phyloP scores from a whole-genome alignment of 2,888 invertebrate species.

The Limnephilus auricula region DNA sequence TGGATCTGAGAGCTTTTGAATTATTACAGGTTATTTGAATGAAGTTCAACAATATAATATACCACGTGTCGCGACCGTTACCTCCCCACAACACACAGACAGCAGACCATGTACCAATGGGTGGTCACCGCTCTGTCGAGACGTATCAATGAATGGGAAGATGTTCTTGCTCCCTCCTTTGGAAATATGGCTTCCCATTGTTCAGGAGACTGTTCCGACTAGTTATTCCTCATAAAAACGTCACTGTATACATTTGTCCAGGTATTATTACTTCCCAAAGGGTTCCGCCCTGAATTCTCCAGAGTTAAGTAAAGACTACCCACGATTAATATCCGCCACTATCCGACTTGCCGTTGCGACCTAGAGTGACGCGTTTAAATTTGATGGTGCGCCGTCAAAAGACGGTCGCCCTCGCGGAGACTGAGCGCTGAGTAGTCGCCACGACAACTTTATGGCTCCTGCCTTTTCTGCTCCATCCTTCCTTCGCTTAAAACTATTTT shows the following conservation, averaged over 20 bases:
- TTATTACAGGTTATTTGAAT: background rate
- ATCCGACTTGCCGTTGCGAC: background rate
- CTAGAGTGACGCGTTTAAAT: slow-evolving; percentile 18
- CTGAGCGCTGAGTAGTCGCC: background rate
- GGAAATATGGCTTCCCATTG: slow-evolving; percentile 2
- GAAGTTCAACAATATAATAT: background rate
- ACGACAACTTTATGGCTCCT: background rate
- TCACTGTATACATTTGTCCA: background rate
- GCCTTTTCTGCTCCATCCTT: background rate
- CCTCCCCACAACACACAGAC: background rate
- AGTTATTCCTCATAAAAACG: background rate
- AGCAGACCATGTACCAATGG: slow-evolving; percentile 3
- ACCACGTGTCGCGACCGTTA: background rate
- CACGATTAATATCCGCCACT: slow-evolving; percentile 27
- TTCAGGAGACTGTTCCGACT: background rate
- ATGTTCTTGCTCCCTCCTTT: background rate
- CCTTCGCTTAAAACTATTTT: background rate
- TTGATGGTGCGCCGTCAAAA: slow-evolving; percentile 26
- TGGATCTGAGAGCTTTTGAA: background rate
- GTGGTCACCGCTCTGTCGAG: background rate
- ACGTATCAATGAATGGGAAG: slow-evolving; percentile 13
- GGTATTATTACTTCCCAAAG: background rate
- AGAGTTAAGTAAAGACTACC: background rate
- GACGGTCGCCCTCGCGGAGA: slow-evolving; percentile 11
- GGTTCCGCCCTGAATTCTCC: slow-evolving; percentile 16